Conservation (phyloP, 2,113 vertebrate species). For the Corythornis vintsioides region DNA sequence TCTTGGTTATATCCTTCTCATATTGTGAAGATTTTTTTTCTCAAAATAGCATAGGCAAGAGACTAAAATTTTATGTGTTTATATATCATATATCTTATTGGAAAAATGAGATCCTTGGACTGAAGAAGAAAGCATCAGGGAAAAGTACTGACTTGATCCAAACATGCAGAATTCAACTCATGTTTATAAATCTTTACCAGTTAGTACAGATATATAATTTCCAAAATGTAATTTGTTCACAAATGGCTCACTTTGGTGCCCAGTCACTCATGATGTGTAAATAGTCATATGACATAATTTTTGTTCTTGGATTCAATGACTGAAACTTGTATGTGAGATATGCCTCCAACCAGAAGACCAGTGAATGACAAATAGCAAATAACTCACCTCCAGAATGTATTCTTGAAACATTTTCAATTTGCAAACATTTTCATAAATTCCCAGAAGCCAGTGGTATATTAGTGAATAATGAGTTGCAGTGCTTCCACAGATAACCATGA, state of each 20-base stretch:
- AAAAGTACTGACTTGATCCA: neutral
- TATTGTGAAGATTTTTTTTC: constrained; percentile 4
- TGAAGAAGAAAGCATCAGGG: constrained; percentile 19
- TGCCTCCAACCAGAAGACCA: neutral
- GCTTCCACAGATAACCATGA: neutral
- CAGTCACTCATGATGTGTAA: neutral
- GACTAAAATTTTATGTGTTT: constrained; percentile 13
- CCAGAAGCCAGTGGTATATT: neutral
- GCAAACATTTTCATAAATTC: constrained; percentile 42
- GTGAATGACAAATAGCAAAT: constrained; percentile 27
- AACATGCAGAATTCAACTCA: neutral
- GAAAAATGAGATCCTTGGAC: constrained; percentile 2
- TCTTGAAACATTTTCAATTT: constrained; percentile 21
- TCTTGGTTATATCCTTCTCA: neutral
- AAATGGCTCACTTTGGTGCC: constrained; percentile 20
- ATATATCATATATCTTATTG: constrained; percentile 5
- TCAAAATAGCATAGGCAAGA: neutral
- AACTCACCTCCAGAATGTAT: constrained; percentile 4
- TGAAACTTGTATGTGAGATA: neutral
- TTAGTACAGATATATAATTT: constrained; percentile 46
- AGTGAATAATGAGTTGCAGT: neutral
- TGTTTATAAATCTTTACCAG: constrained; percentile 31
- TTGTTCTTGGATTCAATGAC: neutral
- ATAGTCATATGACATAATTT: constrained; percentile 3
- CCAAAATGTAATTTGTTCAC: constrained; percentile 28